A percentile compares a stretch with the other conserved stretches of the same genome.
phyloP scores from a whole-genome alignment of 1,140 invertebrate species.

The Drosophila navojoa region DNA sequence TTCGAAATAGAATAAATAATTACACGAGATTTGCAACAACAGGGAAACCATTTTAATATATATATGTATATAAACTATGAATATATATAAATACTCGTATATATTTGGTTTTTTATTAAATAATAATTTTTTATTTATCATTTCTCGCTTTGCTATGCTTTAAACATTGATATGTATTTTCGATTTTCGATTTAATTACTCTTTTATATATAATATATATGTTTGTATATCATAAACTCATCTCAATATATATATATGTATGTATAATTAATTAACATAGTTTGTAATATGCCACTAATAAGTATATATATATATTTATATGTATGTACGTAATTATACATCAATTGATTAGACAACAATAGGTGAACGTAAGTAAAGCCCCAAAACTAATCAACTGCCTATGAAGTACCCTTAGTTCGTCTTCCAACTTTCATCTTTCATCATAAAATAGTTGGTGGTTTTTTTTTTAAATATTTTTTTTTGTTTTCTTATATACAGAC shows the following conservation, averaged over 20 bases:
- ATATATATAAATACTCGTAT: constrained; percentile 66
- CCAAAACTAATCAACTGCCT: constrained; percentile 1
- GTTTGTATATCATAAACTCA: constrained; percentile 57
- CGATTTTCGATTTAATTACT: constrained; percentile 4
- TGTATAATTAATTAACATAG: constrained; percentile 46
- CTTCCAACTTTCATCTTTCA: constrained; percentile 28
- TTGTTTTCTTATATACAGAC: constrained; percentile 64
- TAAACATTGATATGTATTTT: constrained; percentile 81
- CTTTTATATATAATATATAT: constrained; percentile 1
- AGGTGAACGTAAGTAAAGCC: constrained; percentile 46
- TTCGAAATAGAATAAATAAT: constrained; percentile 59
- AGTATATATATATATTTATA: constrained; percentile 15
- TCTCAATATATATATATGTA: constrained; percentile 22
- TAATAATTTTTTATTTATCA: constrained; percentile 57
- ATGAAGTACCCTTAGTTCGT: constrained; percentile 23
- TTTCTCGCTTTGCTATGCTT: constrained; percentile 62
- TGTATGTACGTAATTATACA: constrained; percentile 33
- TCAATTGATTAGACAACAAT: constrained; percentile 65
- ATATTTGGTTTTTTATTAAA: constrained; percentile 67
- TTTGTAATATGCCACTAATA: constrained; percentile 58
- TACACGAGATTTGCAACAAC: constrained; percentile 56
- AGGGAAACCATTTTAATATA: constrained; percentile 78
- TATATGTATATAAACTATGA: constrained; percentile 47
- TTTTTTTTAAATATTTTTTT: constrained; percentile 37
- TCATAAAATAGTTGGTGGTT: constrained; percentile 56